Evolutionary conservation across 2,113 vertebrate genomes (phyloP), one percentile per base, ranked within the genome.

Genomic region (Chelonoidis abingdonii): DNA sequence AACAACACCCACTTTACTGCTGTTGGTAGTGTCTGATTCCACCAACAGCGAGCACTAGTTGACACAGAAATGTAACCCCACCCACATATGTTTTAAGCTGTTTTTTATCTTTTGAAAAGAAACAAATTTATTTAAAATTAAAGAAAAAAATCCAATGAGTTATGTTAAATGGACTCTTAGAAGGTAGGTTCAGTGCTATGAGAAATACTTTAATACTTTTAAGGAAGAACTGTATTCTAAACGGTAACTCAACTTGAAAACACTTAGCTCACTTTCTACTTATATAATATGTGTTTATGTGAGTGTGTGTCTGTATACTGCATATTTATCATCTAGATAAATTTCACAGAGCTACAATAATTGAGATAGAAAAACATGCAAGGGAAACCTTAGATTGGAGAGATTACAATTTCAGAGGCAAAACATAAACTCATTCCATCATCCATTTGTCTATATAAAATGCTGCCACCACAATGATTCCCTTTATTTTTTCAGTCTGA

Each of bases 31-130:
- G 4, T 88, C 8, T 81, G 88, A 8, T 8, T 87, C 16, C 21
- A 82, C 6, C 6, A 82, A 38, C 17, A 83, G 5, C 22, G 2
- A 1, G 5, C 24, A 89, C 41, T 59, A 47, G 12, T 35, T 89
- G n/a, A 69, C 24, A 56, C 69, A 89, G 86, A 93, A 89, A 78
- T 44, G 44, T 78, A 47, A 93, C 84, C 4, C 17, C 13, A 53
- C 44, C 80, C 4, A 44, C 0, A 9, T 47, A 0, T 41, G 6
- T 12, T 84, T 1, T 52, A 80, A 57, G 1, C 9, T 80, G 90
- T 90, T 49, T 44, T 50, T 54, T 86, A 50, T 75, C 62, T 88
- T 95, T 5, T 31, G 6, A 62, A 17, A 49, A 52, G 38, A 11
- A 80, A 14, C 11, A 47, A 8, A 47, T 25, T 78, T 78, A 47